Evolutionary conservation across 92 coral and sea anemone genomes (phyloP), one percentile per base, ranked within the genome.

Genomic region (Bergia sp.): DNA sequence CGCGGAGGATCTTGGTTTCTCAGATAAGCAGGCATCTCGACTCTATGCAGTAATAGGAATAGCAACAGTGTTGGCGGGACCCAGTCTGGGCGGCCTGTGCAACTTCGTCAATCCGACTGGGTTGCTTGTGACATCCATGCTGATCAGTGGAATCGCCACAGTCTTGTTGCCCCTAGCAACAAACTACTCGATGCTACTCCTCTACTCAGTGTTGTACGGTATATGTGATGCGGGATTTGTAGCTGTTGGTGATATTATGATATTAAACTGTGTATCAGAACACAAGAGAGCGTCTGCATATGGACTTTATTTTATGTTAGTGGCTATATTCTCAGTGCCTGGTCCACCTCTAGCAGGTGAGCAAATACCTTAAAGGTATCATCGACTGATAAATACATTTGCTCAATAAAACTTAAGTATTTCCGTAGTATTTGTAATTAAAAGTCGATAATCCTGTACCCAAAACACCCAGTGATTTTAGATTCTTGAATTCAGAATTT

Each of bases 191-290:
- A 69, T 73, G 5, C 87, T 91, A 23, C 73, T 87, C 7, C 39
- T 87, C 1, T 91, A 91, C 67, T 89, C 93, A 7, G 43, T 91
- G 40, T 50, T 89, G 37, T 91, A 86, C 37, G 93, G 93, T 7
- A 76, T 87, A 77, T 91, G 85, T 66, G 90, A 91, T 39, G 93
- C 88, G 4, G 89, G 93, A 21, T 91, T 91, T 37, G 90, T 91
- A 8, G 93, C 87, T 47, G 23, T 84, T 9, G 87, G 87, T 12
- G 87, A 84, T 45, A 84, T 84, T 29, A 84, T 84, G 87, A 69
- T 84, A 71, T 45, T 84, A 71, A 71, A 84, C 87, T 84, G 87
- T 47, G 87, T 84, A 16, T 72, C 87, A 40, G 44, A 71, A 66
- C 79, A 84, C 36, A 84, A 45, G 43, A 69, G 87, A 67, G 87